Conservation (phyloP, 2,797 vertebrate genomes). For the Cossypha caffra region DNA sequence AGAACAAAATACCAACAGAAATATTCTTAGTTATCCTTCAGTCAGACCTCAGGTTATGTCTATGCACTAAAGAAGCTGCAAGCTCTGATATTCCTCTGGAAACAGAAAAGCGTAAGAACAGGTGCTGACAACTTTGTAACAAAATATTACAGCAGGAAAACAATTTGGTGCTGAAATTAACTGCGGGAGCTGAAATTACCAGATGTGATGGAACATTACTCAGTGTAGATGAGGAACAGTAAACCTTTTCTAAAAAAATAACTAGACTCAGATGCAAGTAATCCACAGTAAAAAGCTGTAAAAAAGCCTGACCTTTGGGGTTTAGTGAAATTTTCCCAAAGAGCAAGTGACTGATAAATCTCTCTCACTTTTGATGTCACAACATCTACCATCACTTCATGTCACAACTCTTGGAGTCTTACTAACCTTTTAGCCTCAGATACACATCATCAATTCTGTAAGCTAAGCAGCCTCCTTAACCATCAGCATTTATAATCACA, state of each 20-base stretch:
- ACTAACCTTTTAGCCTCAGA: neutral
- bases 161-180: neutral
- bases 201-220: neutral
- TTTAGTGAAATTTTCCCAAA: neutral
- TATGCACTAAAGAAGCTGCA: neutral
- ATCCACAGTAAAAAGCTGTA: neutral
- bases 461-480: neutral
- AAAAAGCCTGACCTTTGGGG: neutral
- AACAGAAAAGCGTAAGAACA: neutral
- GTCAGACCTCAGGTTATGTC: fast-evolving
- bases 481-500: neutral
- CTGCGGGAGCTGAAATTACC: neutral
- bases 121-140: neutral
- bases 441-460: neutral
- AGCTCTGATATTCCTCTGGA: neutral
- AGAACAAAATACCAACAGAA: neutral
- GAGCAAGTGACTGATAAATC: neutral
- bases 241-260: neutral
- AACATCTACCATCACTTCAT: neutral
- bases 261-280: neutral
- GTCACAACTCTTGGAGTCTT: neutral
- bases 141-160: neutral
- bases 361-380: neutral
- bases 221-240: neutral
- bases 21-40: neutral